Percentiles rank a stretch among this genome's conserved stretches.
These are phyloP conservation scores for Megaceryle alcyon DNA, from an alignment of 2,797 vertebrate species.

Conservation along the genomic window DNA sequence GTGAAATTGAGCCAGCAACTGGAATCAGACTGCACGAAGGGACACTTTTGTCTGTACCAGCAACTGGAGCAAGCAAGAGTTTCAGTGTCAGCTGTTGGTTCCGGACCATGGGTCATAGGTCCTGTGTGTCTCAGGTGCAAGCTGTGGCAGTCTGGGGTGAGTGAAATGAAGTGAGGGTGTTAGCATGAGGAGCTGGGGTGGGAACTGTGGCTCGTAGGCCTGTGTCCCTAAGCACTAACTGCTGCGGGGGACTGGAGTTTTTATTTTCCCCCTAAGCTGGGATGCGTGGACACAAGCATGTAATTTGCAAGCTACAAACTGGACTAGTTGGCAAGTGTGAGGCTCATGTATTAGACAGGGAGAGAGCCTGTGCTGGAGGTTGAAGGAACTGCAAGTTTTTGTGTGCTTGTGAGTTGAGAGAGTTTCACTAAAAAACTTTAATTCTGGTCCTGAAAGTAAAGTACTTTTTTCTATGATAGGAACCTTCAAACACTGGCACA, in stretches of 20 bases:
- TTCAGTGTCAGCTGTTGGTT: background rate
- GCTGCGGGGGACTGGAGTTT: background rate
- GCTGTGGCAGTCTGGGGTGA: background rate
- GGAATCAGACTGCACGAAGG: background rate
- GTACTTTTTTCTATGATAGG: background rate
- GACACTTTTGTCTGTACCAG: background rate
- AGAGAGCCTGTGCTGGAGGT: background rate
- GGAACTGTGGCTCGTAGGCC: background rate
- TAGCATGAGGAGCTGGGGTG: background rate
- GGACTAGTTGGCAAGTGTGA: background rate
- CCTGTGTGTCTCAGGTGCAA: background rate
- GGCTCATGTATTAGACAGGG: background rate
- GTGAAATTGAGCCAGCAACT: background rate
- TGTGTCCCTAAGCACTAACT: background rate
- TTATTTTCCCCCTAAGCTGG: background rate
- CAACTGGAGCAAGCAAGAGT: background rate
- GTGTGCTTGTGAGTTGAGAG: background rate
- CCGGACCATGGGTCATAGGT: background rate
- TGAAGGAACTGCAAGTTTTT: background rate
- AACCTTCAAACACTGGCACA: background rate
- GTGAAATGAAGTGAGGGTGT: background rate
- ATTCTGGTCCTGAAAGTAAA: background rate
- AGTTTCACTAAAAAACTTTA: background rate
- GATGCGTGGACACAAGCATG: fast-evolving
- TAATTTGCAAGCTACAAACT: background rate